Evolutionary conservation across 2,797 vertebrate species (phyloP).

Genomic region (Oryzias sinensis): DNA sequence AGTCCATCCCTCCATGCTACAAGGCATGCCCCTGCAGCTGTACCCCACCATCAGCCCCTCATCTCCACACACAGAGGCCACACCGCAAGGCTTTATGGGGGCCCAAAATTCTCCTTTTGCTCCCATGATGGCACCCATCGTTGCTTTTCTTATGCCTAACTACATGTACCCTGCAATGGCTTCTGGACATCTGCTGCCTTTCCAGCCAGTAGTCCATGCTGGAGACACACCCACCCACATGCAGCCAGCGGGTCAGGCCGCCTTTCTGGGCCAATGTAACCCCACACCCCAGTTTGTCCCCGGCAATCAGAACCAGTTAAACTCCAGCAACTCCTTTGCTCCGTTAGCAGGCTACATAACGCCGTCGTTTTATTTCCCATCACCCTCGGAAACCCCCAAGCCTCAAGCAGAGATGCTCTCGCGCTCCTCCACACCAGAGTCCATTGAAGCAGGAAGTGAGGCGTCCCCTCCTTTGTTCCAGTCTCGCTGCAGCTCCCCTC

Average conservation of each 20-base stretch:
- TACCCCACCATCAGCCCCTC: conserved; percentile 73
- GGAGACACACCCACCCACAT: conserved; percentile 40
- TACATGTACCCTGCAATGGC: conserved; percentile 79
- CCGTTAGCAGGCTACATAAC: conserved; percentile 57
- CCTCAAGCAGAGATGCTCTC: conserved; percentile 63
- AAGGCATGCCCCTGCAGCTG: conserved; percentile 83
- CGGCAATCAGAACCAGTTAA: conserved; percentile 65
- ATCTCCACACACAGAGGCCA: conserved; percentile 53
- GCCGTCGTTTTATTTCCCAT: conserved; percentile 67
- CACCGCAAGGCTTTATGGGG: conserved; percentile 68
- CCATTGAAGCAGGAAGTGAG: conserved; percentile 65
- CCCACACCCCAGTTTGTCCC: conserved; percentile 60
- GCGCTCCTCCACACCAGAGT: conserved; percentile 79
- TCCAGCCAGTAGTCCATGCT: conserved; percentile 39
- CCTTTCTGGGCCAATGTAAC: conserved; percentile 60
- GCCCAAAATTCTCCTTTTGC: conserved; percentile 60
- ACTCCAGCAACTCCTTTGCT: conserved; percentile 56
- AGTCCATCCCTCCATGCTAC: conserved; percentile 82
- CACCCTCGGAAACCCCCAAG: conserved; percentile 67
- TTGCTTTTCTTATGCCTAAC: conserved; percentile 87
- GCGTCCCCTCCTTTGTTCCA: conserved; percentile 85
- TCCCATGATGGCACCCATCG: conserved; percentile 79
- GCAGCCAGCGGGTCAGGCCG: conserved; percentile 47
- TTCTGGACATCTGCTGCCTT: conserved; percentile 24
- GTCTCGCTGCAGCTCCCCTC: conserved; percentile 92